Base-by-base conservation (phyloP, 2,113 vertebrate species). In the Pluvialis apricaria region DNA sequence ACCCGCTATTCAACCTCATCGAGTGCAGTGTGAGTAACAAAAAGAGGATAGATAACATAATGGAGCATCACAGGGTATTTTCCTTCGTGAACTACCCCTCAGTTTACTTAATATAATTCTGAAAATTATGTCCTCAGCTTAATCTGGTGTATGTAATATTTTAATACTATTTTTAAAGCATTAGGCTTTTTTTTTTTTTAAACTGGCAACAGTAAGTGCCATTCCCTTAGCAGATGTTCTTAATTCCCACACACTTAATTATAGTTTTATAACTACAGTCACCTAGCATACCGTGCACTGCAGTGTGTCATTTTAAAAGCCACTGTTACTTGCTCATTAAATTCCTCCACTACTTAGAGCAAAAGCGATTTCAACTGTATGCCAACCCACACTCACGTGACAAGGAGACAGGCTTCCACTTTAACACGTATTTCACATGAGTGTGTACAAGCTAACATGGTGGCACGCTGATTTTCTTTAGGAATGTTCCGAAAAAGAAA, bases 181-280 rank as follows among this genome's bases (percentile, higher is more conserved):
- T 47, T 19, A 77, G 6, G 24, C 4, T 66, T 73, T 73, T 57
- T 16, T 54, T 19, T 55, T 26, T 60, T 73, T 66, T 7, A 36
- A 78, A 83, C 13, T 88, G n/a, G 54, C 42, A 80, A 61, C 51
- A 75, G 19, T 54, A 82, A 68, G 42, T 45, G 58, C 60, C 40
- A 75, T 90, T 90, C 57, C 72, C 19, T 86, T 64, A 85, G 75
- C 69, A 97, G 86, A 96, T 88, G 51, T 82, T 95, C 78, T 83
- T 34, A 70, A 61, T 60, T 94, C 89, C 82, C 78, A 82, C 92
- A 75, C 40, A 82, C 40, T 69, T 68, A 89, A 93, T 95, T 65
- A 60, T 8, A 77, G 86, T 86, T 86, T 80, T 65, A 52, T 76
- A 94, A 92, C 62, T 52, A 62, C 65, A 69, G 54, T 82, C 78